Evolutionary conservation across 2,113 vertebrate genomes (phyloP).

Genomic region (human): DNA sequence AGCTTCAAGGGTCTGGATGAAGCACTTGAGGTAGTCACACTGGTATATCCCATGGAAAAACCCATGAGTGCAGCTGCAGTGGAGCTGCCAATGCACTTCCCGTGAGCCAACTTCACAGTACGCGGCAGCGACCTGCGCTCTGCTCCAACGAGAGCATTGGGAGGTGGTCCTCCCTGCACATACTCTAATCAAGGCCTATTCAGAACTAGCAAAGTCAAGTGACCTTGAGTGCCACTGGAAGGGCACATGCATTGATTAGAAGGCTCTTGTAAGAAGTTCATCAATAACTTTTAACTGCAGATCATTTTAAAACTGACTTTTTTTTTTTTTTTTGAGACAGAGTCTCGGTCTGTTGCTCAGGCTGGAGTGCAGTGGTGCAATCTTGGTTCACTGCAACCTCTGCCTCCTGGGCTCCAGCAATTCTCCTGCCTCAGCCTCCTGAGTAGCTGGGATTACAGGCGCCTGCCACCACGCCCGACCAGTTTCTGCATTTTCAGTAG

Average conservation of each 20-base stretch:
- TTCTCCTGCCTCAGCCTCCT: no score
- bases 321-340: no score
- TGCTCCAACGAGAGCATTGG: background rate
- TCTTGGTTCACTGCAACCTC: no score
- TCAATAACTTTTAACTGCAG: conserved; percentile 2
- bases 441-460: no score
- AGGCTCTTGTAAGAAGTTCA: background rate
- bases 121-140: accelerated
- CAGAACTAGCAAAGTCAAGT: background rate
- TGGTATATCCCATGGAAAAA: background rate
- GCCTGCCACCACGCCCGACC: no score
- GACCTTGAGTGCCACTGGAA: background rate
- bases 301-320: conserved; percentile 9
- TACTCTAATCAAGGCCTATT: background rate
- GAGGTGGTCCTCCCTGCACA: background rate
- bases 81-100: background rate
- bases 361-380: no score
- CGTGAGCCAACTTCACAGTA: background rate
- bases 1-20: background rate
- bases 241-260: background rate
- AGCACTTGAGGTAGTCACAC: background rate
- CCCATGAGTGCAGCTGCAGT: background rate
- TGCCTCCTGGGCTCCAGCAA: no score
- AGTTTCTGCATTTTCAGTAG: no score
- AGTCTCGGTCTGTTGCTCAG: no score